Percentiles rank a stretch among this genome's conserved stretches.
phyloP scores from a whole-genome alignment of 2,113 vertebrate genomes.

The Melanocharis versteri region DNA sequence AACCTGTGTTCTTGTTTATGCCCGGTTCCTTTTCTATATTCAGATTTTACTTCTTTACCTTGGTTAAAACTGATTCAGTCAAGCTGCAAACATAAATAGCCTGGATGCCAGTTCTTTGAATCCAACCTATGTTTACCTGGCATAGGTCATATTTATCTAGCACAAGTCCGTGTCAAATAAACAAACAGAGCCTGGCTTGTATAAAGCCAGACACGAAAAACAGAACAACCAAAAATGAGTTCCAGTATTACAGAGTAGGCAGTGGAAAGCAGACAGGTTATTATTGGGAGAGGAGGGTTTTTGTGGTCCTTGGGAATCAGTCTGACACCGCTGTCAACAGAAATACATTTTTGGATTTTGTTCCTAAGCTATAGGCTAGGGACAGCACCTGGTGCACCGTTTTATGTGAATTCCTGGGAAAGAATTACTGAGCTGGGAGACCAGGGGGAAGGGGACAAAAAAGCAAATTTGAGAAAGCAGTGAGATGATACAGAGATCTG shows the following conservation, averaged over 20 bases:
- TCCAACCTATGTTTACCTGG: neutral
- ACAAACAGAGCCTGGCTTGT: neutral
- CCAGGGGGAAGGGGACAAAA: rapidly evolving
- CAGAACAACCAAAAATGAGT: neutral
- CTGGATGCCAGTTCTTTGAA: neutral
- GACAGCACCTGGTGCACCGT: neutral
- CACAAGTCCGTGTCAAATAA: neutral
- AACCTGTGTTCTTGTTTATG: neutral
- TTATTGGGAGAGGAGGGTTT: neutral
- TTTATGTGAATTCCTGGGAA: neutral
- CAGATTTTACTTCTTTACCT: neutral
- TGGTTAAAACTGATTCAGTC: neutral
- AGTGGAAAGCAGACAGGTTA: neutral
- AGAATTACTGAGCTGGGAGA: neutral
- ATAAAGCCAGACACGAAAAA: neutral
- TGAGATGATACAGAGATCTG: neutral
- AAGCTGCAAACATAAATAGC: neutral
- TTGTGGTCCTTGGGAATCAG: neutral
- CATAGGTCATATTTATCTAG: neutral
- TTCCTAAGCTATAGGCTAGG: neutral
- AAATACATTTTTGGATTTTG: neutral
- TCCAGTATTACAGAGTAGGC: neutral
- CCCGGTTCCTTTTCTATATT: neutral
- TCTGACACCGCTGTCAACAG: neutral
- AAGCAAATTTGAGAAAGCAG: neutral